Base-by-base conservation (phyloP, 2,113 vertebrate genomes). In the Corynorhinus townsendii region DNA sequence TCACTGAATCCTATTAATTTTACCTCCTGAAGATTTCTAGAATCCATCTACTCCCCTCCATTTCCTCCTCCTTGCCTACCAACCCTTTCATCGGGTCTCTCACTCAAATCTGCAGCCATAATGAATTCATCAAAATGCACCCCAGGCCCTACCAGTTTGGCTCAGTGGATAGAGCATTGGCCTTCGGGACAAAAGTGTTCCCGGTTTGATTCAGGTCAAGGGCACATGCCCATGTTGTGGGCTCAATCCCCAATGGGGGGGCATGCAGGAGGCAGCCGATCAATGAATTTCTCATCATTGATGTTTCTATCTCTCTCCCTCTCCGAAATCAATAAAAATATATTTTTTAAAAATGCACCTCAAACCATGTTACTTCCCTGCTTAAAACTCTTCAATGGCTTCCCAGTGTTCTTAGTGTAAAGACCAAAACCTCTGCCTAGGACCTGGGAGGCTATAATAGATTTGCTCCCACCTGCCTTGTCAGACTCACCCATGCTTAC, bases 21-120 rank as follows among this genome's bases (percentile, higher is more conserved):
- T 40, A 64, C 22, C 71, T 75, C 54, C 45, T 40, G n/a, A 76
- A 93, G 62, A 83, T 45, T 52, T 92, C 43, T 49, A 66, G 3
- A 64, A 83, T 82, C 30, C 19, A 35, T n/a, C 38, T 30, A 88
- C n/a, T 94, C 86, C 54, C 91, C 38, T 95, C 84, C 49, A 89
- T 76, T 86, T 93, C 43, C 81, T 38, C 40, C 43, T 79, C 17
- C 35, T 54, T 6, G 3, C 33, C 43, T 22, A 88, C 20, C 26
- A 90, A 8, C 3, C 24, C 35, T 90, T 45, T 49, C 91, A 90
- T 33, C 30, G 47, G 19, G 54, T 87, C 26, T 87, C 56, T 9
- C 26, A 49, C 72, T 86, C 49, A 24, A 77, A 77, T 35, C 35
- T 28, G 28, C 40, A 93, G 49, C 15, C 52, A 59, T 33, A 47